Base-by-base conservation (phyloP, 2,113 vertebrate species). In the Forbesichthys agassizii region DNA sequence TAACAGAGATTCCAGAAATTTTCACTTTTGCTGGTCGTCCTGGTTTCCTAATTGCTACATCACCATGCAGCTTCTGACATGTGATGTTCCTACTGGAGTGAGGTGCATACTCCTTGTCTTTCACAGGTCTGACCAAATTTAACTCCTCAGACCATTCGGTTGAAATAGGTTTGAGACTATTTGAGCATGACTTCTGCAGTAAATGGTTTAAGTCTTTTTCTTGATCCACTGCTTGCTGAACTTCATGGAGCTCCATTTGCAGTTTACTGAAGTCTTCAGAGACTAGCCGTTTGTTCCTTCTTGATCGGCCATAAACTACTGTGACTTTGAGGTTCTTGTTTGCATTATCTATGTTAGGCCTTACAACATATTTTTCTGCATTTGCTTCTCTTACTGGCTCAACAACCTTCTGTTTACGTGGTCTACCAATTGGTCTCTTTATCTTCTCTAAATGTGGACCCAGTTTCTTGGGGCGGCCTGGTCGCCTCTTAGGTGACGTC, bases 1-100 rank as follows among this genome's bases (percentile, higher is more conserved):
- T 98, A 73, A 97, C 94, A 13, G 94, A 97, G 83, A 98, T 96
- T 64, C 97, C 97, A 2, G 97, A 96, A 68, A 98, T 96, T 90
- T 95, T 98, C 12, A 98, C 93, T 90, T 98, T 97, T 71, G 96
- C 94, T 53, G 95, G 96, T 84, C 96, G 92, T 63, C 96, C 96
- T 69, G 95, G 95, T 85, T 95, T 98, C 71, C 95, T 92, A 63
- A 92, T 83, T 12, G 91, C 74, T 56, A 88, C 77, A 67, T 88
- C 85, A 5, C 93, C 90, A 76, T 94, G 94, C 66, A 85, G 92
- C 51, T 91, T 91, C 48, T 91, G 92, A 78, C 83, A 89, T 84
- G 91, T 89, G 33, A 95, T 77, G 66, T 93, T 95, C 77, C 90
- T 94, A 79, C 89, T 90, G 53, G 91, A 89, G 27, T 90, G 92